These are phyloP conservation scores for Otolemur crassicaudatus DNA, from an alignment of 2,797 vertebrate species.

Conservation along the genomic window DNA sequence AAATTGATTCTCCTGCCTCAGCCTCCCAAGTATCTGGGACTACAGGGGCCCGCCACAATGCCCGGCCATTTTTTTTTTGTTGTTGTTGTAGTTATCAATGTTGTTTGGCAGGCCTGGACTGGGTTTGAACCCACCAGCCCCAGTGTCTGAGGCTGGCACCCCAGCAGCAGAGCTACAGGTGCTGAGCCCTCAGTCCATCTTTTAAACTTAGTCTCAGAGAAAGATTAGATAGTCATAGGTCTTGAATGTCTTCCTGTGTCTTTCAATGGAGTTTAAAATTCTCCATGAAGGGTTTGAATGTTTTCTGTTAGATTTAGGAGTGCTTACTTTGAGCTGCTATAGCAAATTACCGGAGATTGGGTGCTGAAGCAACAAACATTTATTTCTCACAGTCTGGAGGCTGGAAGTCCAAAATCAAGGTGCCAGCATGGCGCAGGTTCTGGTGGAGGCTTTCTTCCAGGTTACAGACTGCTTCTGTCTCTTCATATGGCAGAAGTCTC, in stretches of 20 bases:
- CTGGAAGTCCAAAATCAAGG: neutral
- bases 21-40: too few relatives aligned
- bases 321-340: neutral
- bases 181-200: neutral
- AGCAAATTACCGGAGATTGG: neutral
- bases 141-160: too few relatives aligned
- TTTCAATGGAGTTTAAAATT: neutral
- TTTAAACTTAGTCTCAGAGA: conserved; percentile 23
- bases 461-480: neutral
- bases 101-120: too few relatives aligned
- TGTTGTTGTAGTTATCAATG: too few relatives aligned
- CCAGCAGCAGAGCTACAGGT: too few relatives aligned
- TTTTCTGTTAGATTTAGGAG: neutral
- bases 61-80: too few relatives aligned
- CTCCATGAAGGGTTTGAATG: neutral
- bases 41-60: too few relatives aligned
- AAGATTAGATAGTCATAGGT: neutral
- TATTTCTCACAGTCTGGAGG: neutral
- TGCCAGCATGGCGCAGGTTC: neutral
- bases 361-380: neutral
- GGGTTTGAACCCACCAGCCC: too few relatives aligned
- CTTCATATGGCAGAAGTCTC: neutral
- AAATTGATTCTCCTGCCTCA: too few relatives aligned
- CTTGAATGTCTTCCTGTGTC: neutral
- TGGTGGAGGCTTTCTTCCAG: neutral